These are phyloP conservation scores for Pongo pygmaeus DNA, from an alignment of 2,113 vertebrate species.

Conservation along the genomic window DNA sequence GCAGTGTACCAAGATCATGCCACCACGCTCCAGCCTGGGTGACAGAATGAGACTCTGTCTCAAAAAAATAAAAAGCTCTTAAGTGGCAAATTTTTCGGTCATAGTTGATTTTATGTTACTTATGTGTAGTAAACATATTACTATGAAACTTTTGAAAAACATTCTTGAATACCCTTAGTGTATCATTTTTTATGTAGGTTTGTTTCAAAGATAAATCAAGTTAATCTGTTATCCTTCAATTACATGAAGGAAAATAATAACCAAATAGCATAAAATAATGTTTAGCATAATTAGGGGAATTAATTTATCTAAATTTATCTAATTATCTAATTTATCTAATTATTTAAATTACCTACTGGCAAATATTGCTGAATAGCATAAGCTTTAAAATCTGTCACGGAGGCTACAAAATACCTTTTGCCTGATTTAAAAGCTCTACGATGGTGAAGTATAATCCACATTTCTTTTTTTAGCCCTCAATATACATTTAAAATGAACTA, in stretches of 20 bases:
- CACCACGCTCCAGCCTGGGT: too few relatives aligned
- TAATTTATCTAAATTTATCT: not conserved
- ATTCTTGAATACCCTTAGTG: not conserved
- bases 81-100: not conserved
- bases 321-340: not conserved
- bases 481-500: conserved; percentile 25
- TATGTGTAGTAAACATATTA: not conserved
- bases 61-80: not conserved
- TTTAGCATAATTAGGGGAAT: conserved; percentile 9
- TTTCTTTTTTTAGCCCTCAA: conserved; percentile 6
- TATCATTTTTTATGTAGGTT: conserved; percentile 1
- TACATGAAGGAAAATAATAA: not conserved
- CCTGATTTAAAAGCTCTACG: conserved; percentile 15
- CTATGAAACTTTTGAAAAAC: conserved; percentile 29
- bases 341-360: conserved; percentile 20
- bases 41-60: too few relatives aligned
- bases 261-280: conserved; percentile 10
- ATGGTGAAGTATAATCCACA: not conserved
- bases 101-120: not conserved
- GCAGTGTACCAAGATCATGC: too few relatives aligned
- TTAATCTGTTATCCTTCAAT: conserved; percentile 8
- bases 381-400: conserved; percentile 23
- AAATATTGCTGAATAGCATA: not conserved
- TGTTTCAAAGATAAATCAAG: conserved; percentile 12
- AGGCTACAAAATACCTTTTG: conserved; percentile 26